Evolutionary conservation across 2,888 invertebrate genomes (phyloP).

Genomic region (Eupeodes luniger): DNA sequence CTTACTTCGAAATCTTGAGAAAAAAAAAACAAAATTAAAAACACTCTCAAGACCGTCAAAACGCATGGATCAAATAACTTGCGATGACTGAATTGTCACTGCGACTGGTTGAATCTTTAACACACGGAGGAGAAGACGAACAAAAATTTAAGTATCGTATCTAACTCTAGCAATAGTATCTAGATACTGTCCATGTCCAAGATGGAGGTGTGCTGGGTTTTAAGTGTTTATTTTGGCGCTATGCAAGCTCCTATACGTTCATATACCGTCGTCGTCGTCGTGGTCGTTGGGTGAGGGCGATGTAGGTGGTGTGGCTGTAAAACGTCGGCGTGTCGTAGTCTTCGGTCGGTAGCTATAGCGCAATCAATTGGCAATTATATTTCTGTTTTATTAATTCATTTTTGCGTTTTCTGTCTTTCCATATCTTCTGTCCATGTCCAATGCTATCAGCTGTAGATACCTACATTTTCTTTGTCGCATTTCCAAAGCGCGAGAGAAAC

Average conservation of each 20-base stretch:
- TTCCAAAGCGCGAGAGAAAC: slow-evolving; percentile 53
- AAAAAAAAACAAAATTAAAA: not conserved
- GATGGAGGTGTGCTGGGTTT: slow-evolving; percentile 60
- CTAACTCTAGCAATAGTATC: slow-evolving; percentile 51
- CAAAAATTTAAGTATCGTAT: slow-evolving; percentile 41
- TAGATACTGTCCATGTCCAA: slow-evolving; percentile 20
- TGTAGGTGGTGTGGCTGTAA: slow-evolving; percentile 25
- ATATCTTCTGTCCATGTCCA: slow-evolving; percentile 37
- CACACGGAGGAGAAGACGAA: slow-evolving; percentile 35
- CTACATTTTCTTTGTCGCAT: slow-evolving; percentile 55
- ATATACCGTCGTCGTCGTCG: not conserved
- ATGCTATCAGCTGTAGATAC: slow-evolving; percentile 43
- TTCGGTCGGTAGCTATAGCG: slow-evolving; percentile 28
- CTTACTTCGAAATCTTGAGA: not conserved
- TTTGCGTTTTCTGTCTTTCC: slow-evolving; percentile 63
- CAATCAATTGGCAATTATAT: slow-evolving; percentile 76
- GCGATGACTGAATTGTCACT: slow-evolving; percentile 66
- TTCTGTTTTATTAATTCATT: slow-evolving; percentile 69
- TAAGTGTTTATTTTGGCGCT: slow-evolving; percentile 74
- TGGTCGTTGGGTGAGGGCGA: no score
- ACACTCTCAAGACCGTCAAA: slow-evolving; percentile 51
- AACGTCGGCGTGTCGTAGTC: not conserved
- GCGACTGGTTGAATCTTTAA: slow-evolving; percentile 58
- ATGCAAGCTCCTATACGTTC: slow-evolving; percentile 14
- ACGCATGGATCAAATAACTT: slow-evolving; percentile 68